Evolutionary conservation across 2,888 invertebrate species (phyloP), one percentile per base, ranked within the genome.

Genomic region (Rosalia funebris): DNA sequence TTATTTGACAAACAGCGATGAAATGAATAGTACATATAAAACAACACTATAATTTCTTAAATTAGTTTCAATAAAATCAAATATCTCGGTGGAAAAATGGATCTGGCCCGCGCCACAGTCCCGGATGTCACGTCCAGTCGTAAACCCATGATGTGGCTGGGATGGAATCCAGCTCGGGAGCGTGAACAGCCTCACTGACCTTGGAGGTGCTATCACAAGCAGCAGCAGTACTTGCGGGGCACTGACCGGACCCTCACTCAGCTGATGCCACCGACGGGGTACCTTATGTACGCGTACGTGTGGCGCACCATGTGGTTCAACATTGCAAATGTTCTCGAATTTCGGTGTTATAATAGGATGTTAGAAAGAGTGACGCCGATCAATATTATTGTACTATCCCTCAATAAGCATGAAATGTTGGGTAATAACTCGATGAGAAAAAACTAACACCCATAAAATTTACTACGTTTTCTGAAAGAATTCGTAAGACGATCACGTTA

Each of bases 111-210:
- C 44, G 14, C 50, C 32, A 1, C 34, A 20, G 14, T 25, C 11
- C 41, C 47, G 56, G 53, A 36, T 31, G 47, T 41, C 32, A 1
- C n/a, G n/a, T 36, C 20, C 37, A 19, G 15, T 20, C 12, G 32
- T 41, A 54, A 25, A n/a, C 36, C 46, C 54, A 57, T 56, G 50
- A 55, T 55, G 46, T 60, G 48, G 56, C 46, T 56, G 60, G 60
- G 57, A 57, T 62, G 70, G 71, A 71, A 70, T 71, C 68, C 70
- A 67, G 69, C 69, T 69, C 63, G 48, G 54, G 65, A 63, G 57
- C 64, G 58, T 58, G 68, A 66, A 63, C 67, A 62, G 70, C 61
- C 68, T 69, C 56, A 67, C 69, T 65, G 71, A 71, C 72, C 72
- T 72, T 72, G 71, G 65, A 60, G 56, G 57, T 58, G 62, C 58